Evolutionary conservation across 2,888 invertebrate genomes (phyloP).

Genomic region (Brachyptera putata): DNA sequence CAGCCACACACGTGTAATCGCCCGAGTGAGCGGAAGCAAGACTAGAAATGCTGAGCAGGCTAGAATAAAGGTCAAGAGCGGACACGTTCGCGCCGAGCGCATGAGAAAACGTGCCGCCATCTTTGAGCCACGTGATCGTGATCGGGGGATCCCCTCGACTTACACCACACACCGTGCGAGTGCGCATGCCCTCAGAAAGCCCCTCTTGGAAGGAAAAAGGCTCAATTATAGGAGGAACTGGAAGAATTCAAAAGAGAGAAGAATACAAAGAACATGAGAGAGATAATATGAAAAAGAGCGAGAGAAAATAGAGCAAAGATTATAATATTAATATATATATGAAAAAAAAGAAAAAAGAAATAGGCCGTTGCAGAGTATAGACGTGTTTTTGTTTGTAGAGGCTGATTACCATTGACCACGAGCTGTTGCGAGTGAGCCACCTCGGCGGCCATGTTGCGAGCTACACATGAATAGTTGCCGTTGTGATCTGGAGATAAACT

Average conservation of each 20-base stretch:
- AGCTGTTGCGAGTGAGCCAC: slow-evolving; percentile 68
- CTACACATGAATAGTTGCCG: slow-evolving; percentile 73
- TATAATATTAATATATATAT: slow-evolving; percentile 13
- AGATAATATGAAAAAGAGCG: slow-evolving; percentile 45
- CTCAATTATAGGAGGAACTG: slow-evolving; percentile 83
- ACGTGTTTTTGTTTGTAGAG: too few species aligned
- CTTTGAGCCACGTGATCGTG: slow-evolving; percentile 76
- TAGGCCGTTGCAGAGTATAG: too few species aligned
- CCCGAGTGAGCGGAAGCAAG: slow-evolving; percentile 70
- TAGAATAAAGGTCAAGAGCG: slow-evolving; percentile 71
- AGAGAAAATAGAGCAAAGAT: slow-evolving; percentile 34
- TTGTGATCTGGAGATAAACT: slow-evolving; percentile 70
- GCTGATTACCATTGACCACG: slow-evolving; percentile 71
- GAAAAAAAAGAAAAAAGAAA: slow-evolving; percentile 41
- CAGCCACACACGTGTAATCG: slow-evolving; percentile 73
- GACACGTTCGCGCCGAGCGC: slow-evolving; percentile 64
- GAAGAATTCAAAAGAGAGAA: slow-evolving; percentile 49
- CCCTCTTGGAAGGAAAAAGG: slow-evolving; percentile 81
- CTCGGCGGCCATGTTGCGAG: slow-evolving; percentile 67
- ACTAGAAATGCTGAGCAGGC: slow-evolving; percentile 72
- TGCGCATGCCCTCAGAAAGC: slow-evolving; percentile 76
- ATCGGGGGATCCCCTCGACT: slow-evolving; percentile 77
- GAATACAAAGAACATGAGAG: slow-evolving; percentile 54
- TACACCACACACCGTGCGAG: slow-evolving; percentile 75
- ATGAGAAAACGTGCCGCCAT: slow-evolving; percentile 65